phyloP scores from a whole-genome alignment of 2,113 vertebrate species.

The Antigone vipio region DNA sequence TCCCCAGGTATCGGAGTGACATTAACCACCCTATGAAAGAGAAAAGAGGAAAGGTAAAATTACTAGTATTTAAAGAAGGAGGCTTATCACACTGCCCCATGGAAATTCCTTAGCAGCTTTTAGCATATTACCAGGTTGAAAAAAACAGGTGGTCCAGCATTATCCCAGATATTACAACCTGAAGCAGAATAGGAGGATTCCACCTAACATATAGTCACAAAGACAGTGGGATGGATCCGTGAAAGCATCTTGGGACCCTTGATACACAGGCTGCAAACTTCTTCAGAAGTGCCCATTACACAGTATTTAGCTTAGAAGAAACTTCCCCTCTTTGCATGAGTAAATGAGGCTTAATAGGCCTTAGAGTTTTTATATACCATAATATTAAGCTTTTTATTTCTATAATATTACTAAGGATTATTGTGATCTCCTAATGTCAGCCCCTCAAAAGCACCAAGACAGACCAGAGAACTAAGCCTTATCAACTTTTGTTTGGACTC shows the following conservation, averaged over 20 bases:
- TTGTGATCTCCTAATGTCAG: not conserved
- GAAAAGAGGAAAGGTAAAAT: not conserved
- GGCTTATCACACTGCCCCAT: not conserved
- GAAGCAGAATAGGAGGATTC: not conserved
- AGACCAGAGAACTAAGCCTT: not conserved
- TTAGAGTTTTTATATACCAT: not conserved
- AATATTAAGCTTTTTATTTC: not conserved
- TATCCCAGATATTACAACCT: not conserved
- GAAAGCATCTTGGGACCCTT: not conserved
- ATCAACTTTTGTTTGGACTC: not conserved
- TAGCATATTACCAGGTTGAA: not conserved
- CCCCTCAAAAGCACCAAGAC: not conserved
- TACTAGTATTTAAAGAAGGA: not conserved
- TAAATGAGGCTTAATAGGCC: not conserved
- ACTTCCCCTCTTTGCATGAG: not conserved
- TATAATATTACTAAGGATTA: not conserved
- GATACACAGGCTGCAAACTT: not conserved
- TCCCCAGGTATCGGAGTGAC: slow-evolving; percentile 90
- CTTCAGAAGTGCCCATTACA: not conserved
- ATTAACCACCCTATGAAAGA: slow-evolving; percentile 82
- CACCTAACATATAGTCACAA: not conserved
- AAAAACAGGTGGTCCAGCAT: not conserved
- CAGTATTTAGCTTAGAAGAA: not conserved
- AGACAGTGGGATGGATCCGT: not conserved
- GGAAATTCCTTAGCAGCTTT: not conserved